Conservation (phyloP, 2,113 vertebrate species). For the Chloroceryle aenea region DNA sequence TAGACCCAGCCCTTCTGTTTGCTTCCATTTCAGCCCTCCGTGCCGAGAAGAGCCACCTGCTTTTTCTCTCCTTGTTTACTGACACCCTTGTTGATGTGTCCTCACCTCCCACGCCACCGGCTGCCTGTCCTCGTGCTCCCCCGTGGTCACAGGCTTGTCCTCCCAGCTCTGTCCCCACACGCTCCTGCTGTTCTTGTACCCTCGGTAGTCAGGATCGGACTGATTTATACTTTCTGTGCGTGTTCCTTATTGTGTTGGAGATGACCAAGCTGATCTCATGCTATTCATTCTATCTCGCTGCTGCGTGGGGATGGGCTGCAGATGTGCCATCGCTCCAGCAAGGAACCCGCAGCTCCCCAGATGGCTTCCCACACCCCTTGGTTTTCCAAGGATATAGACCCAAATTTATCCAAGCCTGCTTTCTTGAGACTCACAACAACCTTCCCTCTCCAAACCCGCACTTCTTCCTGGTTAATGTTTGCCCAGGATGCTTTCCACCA, state of each 20-base stretch:
- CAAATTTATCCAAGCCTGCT: neutral
- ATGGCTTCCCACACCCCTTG: neutral
- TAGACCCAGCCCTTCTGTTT: neutral
- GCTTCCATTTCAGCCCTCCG: neutral
- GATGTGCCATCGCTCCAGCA: neutral
- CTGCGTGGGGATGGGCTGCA: neutral
- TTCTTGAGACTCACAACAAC: neutral
- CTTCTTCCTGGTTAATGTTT: neutral
- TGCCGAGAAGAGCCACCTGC: neutral
- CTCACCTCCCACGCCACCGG: neutral
- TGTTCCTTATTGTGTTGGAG: neutral
- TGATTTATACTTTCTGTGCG: neutral
- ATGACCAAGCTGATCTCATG: slow-evolving; percentile 31
- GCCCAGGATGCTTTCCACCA: neutral
- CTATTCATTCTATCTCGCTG: neutral
- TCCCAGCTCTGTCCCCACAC: neutral
- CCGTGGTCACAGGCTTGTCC: rapidly evolving
- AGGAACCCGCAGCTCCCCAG: neutral
- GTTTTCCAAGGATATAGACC: neutral
- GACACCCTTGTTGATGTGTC: neutral
- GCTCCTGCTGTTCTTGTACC: neutral
- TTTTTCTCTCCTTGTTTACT: neutral
- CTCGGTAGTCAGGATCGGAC: neutral
- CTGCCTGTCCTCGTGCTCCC: neutral
- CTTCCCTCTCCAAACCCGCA: neutral